These are phyloP conservation scores for Pterobdella sp. DNA, from an alignment of 2,888 invertebrate genomes.

Conservation along the genomic window DNA sequence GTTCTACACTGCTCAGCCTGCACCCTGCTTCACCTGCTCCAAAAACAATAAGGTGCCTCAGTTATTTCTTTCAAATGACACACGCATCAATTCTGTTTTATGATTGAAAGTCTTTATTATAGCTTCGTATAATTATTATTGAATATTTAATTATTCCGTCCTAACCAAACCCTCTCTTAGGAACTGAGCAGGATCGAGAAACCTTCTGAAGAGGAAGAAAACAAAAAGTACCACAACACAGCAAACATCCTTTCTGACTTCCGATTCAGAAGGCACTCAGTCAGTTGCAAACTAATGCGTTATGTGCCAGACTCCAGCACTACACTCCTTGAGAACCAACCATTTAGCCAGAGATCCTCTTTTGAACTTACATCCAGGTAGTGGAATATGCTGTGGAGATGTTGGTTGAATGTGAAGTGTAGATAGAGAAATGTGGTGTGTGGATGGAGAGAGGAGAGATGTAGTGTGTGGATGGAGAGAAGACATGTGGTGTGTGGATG, in stretches of 20 bases:
- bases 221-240: background rate
- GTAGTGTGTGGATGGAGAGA: background rate
- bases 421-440: too few species aligned
- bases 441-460: background rate
- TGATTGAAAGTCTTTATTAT: background rate
- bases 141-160: too few species aligned
- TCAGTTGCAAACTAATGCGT: background rate
- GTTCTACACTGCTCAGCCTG: conserved; percentile 19
- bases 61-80: too few species aligned
- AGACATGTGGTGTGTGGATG: background rate
- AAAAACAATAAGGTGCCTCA: too few species aligned
- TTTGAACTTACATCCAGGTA: conserved; percentile 4
- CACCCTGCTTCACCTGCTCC: conserved; percentile 13
- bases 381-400: too few species aligned
- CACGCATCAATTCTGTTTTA: background rate
- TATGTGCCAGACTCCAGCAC: background rate
- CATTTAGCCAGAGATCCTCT: background rate
- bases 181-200: background rate
- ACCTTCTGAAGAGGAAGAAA: background rate
- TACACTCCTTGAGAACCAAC: background rate
- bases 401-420: too few species aligned
- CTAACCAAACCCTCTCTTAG: background rate
- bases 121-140: too few species aligned
- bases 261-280: background rate
- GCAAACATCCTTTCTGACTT: background rate